Evolutionary conservation across 1,140 invertebrate genomes (phyloP), one percentile per base, ranked within the genome.

Genomic region (Cryptotermes secundus): DNA sequence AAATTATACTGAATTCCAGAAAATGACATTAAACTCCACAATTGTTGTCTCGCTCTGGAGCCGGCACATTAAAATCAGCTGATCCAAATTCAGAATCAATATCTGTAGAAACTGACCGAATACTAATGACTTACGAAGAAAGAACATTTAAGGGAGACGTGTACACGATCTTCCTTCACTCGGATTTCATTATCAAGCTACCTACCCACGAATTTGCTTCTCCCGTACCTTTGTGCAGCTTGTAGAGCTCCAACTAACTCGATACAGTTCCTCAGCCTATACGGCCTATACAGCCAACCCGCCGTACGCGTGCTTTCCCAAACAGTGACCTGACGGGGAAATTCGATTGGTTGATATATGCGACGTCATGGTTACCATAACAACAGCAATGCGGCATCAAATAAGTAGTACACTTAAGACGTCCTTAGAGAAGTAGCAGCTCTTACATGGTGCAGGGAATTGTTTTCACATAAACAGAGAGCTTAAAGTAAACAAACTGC

Each of bases 321-420:
- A 72, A 72, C 59, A 72, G 59, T 31, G 59, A 31, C 59, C 59
- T n/a, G 26, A 72, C 26, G 7, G 7, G 10, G 59, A 72, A 72
- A 72, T 31, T 72, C 59, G 59, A 72, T 72, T 72, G 35, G 35
- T 14, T 38, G 42, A 42, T 6, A 34, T 4, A 24, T 49, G 81
- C 81, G 31, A 45, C 81, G 81, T 82, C 81, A 82, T n/a, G 36
- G 81, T 82, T 82, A 45, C 81, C 81, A 82, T 38, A 42, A 82
- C 81, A 45, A 82, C 81, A 45, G 36, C 81, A 82, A 24, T 53
- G 81, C 81, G 42, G 81, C 81, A 82, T 45, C 59, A 12, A 31
- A 72, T 0, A 72, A 26, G 9, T 72, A 72, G 6, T 10, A 9
- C 16, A 65, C 7, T 12, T 16, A 72, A 72, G 53, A 59, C 53